Evolutionary conservation across 2,888 invertebrate species (phyloP).

Genomic region (Horisme vitalbata): DNA sequence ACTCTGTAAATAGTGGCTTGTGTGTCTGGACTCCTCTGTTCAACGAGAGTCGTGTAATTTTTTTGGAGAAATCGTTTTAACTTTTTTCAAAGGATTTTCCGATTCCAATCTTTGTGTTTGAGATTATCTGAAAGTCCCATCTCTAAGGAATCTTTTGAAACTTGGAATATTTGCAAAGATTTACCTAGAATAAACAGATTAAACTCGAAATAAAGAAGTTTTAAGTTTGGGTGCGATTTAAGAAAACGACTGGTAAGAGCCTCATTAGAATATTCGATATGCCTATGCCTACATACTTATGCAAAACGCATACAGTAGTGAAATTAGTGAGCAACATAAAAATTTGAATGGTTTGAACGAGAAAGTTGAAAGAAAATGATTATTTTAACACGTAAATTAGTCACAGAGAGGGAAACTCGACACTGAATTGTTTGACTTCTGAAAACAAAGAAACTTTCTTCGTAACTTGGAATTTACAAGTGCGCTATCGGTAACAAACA

Average conservation of each 20-base stretch:
- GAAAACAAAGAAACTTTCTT: conserved; percentile 76
- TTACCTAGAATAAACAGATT: conserved; percentile 16
- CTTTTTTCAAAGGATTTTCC: conserved; percentile 12
- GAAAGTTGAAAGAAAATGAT: conserved; percentile 58
- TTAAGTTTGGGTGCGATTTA: neutral
- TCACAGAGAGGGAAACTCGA: conserved; percentile 64
- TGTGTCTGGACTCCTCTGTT: no score
- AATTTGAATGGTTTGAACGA: conserved; percentile 53
- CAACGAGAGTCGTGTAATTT: no score
- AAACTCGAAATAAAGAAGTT: conserved; percentile 13
- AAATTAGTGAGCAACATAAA: conserved; percentile 61
- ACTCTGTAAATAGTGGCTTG: no score
- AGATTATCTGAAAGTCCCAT: conserved; percentile 10
- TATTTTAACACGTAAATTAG: conserved; percentile 66
- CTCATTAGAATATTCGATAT: conserved; percentile 20
- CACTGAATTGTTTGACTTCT: conserved; percentile 61
- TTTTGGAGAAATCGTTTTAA: neutral
- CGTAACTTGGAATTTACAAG: conserved; percentile 57
- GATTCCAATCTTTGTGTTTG: conserved; percentile 12
- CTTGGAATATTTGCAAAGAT: conserved; percentile 10
- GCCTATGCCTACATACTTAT: conserved; percentile 35
- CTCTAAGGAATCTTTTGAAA: conserved; percentile 10
- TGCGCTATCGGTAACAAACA: conserved; percentile 42
- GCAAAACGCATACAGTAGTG: conserved; percentile 41
- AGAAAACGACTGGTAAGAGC: neutral